A percentile compares a stretch with the other conserved stretches of the same genome.
These are phyloP conservation scores for Ochlodes sylvanus DNA, from an alignment of 2,888 invertebrate genomes.

Conservation along the genomic window DNA sequence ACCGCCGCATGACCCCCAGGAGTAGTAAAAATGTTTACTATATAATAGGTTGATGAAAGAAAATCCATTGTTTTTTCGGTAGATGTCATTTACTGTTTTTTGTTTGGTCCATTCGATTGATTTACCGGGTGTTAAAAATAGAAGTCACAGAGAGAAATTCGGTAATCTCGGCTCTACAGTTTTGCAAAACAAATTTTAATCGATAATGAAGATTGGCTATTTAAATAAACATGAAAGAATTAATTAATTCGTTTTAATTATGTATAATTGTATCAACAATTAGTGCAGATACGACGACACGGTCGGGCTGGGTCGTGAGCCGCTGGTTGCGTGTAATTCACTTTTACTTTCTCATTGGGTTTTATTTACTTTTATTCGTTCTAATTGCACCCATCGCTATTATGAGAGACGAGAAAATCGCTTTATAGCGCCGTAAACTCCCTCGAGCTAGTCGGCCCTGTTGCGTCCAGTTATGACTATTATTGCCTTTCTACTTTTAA, in stretches of 20 bases:
- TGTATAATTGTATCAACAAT: background rate
- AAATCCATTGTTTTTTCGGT: too few species aligned
- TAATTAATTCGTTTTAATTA: background rate
- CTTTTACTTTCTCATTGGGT: slow-evolving; percentile 47
- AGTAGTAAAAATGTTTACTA: too few species aligned
- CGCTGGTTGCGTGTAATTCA: slow-evolving; percentile 35
- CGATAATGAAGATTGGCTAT: too few species aligned
- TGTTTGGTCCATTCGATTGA: too few species aligned
- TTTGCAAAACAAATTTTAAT: too few species aligned
- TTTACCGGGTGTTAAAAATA: too few species aligned
- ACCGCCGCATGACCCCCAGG: too few species aligned
- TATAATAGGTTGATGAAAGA: too few species aligned
- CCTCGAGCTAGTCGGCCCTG: slow-evolving; percentile 48
- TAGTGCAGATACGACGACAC: background rate
- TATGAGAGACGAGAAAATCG: slow-evolving; percentile 45
- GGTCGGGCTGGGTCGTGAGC: background rate
- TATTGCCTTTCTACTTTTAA: slow-evolving; percentile 51
- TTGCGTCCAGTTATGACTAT: slow-evolving; percentile 46
- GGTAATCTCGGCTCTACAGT: too few species aligned
- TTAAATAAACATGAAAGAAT: background rate
- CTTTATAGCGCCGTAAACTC: slow-evolving; percentile 49
- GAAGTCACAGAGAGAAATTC: too few species aligned
- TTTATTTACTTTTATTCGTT: slow-evolving; percentile 41
- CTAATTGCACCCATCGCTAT: slow-evolving; percentile 37
- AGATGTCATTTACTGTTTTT: too few species aligned